Evolutionary conservation across 1,140 invertebrate genomes (phyloP), one percentile per base, ranked within the genome.

Genomic region (Pogonognathellus flavescens): DNA sequence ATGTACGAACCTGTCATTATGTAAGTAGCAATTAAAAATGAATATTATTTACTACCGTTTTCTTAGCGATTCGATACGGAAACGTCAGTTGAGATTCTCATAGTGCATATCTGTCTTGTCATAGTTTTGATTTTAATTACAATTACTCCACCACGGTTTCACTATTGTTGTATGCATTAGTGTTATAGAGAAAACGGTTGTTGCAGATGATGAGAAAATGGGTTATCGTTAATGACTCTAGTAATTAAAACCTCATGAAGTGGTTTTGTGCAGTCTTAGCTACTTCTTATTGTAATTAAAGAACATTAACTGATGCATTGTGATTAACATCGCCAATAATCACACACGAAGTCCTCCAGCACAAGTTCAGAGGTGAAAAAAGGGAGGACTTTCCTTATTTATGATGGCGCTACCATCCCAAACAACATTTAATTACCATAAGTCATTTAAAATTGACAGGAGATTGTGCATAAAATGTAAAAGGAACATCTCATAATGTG

Each of bases 361-460:
- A 18, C 25, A 76, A 41, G 25, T 50, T 76, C 70, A 76, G n/a
- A 76, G 70, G 13, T 76, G 25, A 70, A 76, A 76, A 72, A 76
- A 76, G 41, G 31, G 41, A 76, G 41, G 70, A 50, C 70, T 76
- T 76, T 76, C 70, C 31, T 76, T 76, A 76, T 76, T 76, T 76
- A 76, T 31, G 25, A 76, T 16, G 5, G 18, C 11, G 11, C 53
- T 50, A 20, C 9, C 70, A 49, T 49, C 70, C 70, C 41, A 76
- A 76, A 76, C n/a, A 49, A 16, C 70, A 76, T 76, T 76, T 76
- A 76, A 76, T 76, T 76, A 76, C 1, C 70, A 76, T 76, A 76
- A 76, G 25, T 76, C 70, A 76, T 76, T 76, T 50, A 76, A 18
- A 76, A 50, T 18, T 76, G 70, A 76, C 70, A 76, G 70, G 70